A percentile compares a stretch with the other conserved stretches of the same genome.
Conservation (phyloP, 2,888 invertebrate genomes). For the Balanococcus diminutus region DNA sequence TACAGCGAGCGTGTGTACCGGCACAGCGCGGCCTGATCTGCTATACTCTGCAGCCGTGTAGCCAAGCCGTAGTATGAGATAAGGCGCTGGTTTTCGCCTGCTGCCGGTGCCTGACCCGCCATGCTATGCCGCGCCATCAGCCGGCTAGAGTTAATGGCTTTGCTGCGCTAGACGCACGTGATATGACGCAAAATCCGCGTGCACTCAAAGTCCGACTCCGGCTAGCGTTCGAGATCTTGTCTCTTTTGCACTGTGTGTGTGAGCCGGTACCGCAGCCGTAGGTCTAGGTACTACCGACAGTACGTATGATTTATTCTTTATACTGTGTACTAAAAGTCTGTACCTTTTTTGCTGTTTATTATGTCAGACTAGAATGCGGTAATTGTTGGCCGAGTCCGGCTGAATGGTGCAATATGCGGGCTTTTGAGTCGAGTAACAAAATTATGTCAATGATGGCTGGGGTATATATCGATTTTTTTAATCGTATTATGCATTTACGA, state of each 20-base stretch:
- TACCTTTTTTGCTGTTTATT: not conserved
- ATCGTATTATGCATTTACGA: no score
- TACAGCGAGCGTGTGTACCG: not conserved
- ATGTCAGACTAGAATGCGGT: not conserved
- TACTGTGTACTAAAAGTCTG: not conserved
- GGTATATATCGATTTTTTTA: no score
- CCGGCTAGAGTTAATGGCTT: not conserved
- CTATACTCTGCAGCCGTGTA: no score
- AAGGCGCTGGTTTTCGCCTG: not conserved
- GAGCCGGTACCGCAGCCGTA: not conserved
- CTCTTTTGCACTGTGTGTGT: not conserved
- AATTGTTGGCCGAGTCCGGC: not conserved
- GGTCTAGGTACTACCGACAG: not conserved
- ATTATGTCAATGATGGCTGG: not conserved
- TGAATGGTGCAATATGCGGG: not conserved
- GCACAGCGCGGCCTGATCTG: no score
- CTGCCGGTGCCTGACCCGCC: no score
- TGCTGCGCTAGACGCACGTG: conserved; percentile 5
- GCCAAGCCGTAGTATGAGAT: no score
- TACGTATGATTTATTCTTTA: not conserved
- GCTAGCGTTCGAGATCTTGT: not conserved
- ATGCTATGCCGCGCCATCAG: no score
- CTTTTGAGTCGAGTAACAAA: not conserved
- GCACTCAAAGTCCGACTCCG: not conserved
- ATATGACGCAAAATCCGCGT: not conserved